Percentiles rank a stretch among this genome's conserved stretches.
phyloP scores from a whole-genome alignment of 2,888 invertebrate genomes.

The Ceriagrion tenellum region DNA sequence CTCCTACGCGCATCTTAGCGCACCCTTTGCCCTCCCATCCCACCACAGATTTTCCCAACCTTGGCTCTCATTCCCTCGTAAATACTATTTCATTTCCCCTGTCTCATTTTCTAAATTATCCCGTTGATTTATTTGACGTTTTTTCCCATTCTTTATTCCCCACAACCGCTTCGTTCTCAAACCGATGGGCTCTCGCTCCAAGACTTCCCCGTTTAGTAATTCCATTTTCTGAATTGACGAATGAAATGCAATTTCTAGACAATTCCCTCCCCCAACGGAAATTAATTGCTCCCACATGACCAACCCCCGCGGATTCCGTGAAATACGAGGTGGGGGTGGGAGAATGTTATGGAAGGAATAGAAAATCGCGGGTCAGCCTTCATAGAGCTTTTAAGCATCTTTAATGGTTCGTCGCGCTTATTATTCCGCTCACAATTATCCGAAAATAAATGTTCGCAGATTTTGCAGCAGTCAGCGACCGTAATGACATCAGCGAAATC shows the following conservation, averaged over 20 bases:
- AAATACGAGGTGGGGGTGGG: background rate
- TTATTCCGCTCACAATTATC: background rate
- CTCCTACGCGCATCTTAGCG: too few species aligned
- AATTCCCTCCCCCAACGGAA: background rate
- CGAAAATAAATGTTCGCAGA: background rate
- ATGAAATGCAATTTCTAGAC: constrained; percentile 23
- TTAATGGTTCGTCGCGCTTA: background rate
- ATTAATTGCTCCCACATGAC: background rate
- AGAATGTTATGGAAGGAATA: background rate
- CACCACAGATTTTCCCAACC: background rate
- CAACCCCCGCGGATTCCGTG: background rate
- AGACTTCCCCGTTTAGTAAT: constrained; percentile 19
- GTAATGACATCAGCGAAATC: background rate
- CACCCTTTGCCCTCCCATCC: background rate
- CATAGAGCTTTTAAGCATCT: background rate
- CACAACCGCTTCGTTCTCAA: constrained; percentile 1
- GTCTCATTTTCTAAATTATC: constrained; percentile 39
- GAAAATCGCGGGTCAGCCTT: background rate
- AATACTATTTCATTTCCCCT: constrained; percentile 22
- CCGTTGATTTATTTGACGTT: constrained; percentile 18
- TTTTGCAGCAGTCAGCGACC: background rate
- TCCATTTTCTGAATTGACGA: constrained; percentile 18
- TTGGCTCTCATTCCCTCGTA: background rate
- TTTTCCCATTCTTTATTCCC: constrained; percentile 24
- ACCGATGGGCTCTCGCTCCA: background rate